Conservation (phyloP, 2,888 invertebrate species). For the Brachypalpus laphriformis region DNA sequence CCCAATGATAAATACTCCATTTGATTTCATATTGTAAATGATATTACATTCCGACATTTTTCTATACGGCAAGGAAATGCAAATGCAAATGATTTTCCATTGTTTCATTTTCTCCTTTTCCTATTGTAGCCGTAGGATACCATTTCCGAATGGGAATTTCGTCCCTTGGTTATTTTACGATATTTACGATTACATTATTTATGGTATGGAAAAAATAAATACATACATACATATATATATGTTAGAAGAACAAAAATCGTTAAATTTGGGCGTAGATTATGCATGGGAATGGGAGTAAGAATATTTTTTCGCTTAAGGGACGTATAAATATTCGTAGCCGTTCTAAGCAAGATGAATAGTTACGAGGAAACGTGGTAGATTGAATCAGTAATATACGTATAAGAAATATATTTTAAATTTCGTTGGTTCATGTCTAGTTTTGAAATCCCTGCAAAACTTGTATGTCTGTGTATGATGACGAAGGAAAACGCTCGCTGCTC, state of each 20-base stretch:
- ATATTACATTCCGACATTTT: slow-evolving; percentile 51
- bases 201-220: slow-evolving; percentile 22
- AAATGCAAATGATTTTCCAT: slow-evolving; percentile 59
- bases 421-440: too few relatives aligned
- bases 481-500: too few relatives aligned
- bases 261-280: not conserved
- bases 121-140: slow-evolving; percentile 45
- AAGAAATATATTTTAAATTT: too few relatives aligned
- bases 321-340: not conserved
- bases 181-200: slow-evolving; percentile 66
- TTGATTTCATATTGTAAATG: slow-evolving; percentile 52
- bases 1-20: slow-evolving; percentile 47
- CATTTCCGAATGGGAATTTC: slow-evolving; percentile 62
- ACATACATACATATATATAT: not conserved
- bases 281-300: not conserved
- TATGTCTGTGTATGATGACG: too few relatives aligned
- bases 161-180: slow-evolving; percentile 56
- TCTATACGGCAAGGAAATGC: slow-evolving; percentile 46
- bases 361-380: not conserved
- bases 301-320: slow-evolving; percentile 8
- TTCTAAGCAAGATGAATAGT: not conserved
- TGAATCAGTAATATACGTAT: not conserved
- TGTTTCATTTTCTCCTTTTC: slow-evolving; percentile 34
- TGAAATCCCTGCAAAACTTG: too few relatives aligned
- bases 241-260: not conserved